Conservation (phyloP, 2,888 invertebrate species). For the Cataglyphis altisquamis region DNA sequence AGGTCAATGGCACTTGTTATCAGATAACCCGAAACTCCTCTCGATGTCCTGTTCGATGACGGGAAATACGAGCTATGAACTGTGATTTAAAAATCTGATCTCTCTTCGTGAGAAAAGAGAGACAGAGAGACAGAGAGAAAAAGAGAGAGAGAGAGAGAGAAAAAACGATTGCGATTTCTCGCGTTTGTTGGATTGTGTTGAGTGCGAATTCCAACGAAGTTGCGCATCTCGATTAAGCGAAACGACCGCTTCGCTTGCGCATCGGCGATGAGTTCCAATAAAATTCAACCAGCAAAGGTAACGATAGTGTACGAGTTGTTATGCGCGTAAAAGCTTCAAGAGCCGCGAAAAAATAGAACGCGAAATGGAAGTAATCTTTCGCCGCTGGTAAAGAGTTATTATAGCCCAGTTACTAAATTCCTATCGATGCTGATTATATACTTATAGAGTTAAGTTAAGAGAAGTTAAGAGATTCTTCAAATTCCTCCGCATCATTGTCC, state of each 20-base stretch:
- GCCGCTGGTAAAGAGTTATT: constrained; percentile 18
- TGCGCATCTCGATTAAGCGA: constrained; percentile 33
- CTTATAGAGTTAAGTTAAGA: background rate
- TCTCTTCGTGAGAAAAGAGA: background rate
- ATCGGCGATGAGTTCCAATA: constrained; percentile 35
- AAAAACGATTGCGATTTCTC: background rate
- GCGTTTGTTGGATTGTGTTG: constrained; percentile 18
- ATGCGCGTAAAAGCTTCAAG: constrained; percentile 16
- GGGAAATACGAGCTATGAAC: constrained; percentile 37
- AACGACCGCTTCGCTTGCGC: constrained; percentile 17
- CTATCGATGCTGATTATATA: constrained; percentile 31
- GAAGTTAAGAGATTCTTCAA: constrained; percentile 10
- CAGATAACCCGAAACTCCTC: constrained; percentile 61
- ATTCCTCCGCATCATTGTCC: constrained; percentile 22
- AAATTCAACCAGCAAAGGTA: constrained; percentile 25
- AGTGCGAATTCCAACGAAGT: constrained; percentile 18
- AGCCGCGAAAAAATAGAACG: constrained; percentile 34
- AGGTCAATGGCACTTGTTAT: constrained; percentile 67
- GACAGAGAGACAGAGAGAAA: background rate
- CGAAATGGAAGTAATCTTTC: background rate
- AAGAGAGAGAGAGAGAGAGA: background rate
- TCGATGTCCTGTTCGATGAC: constrained; percentile 53
- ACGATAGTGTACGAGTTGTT: constrained; percentile 28
- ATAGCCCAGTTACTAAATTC: constrained; percentile 20
- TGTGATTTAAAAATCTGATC: constrained; percentile 45